Evolutionary conservation across 2,797 vertebrate genomes (phyloP).

Genomic region (Tolypeutes matacus): DNA sequence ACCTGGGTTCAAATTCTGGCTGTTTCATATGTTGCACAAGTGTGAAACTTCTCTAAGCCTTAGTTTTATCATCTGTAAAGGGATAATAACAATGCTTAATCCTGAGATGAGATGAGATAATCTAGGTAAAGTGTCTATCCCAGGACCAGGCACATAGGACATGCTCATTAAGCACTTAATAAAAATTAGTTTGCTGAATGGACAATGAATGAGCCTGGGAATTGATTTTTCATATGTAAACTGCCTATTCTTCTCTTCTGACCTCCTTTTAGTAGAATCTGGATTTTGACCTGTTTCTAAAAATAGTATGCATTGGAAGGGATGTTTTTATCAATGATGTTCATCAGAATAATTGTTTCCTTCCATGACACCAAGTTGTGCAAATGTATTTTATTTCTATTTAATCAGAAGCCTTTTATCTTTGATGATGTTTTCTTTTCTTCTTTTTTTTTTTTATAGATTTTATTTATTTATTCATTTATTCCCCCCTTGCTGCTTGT

Average conservation of each 20-base stretch:
- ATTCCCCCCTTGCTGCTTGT: too few species aligned
- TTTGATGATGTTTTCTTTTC: too few species aligned
- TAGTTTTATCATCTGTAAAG: constrained; percentile 12
- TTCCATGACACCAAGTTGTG: constrained; percentile 61
- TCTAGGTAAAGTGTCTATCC: not conserved
- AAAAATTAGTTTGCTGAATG: constrained; percentile 54
- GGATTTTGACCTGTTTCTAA: constrained; percentile 69
- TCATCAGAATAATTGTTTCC: constrained; percentile 75
- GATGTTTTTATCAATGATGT: constrained; percentile 69
- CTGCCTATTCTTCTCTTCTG: constrained; percentile 29
- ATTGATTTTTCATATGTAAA: constrained; percentile 54
- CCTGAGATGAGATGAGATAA: not conserved
- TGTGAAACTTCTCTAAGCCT: not conserved
- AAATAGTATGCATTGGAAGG: constrained; percentile 60
- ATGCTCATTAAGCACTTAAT: constrained; percentile 13
- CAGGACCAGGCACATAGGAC: not conserved
- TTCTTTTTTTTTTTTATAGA: too few species aligned
- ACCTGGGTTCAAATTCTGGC: not conserved
- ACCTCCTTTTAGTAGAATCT: constrained; percentile 58
- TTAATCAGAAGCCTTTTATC: constrained; percentile 76
- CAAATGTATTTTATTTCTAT: constrained; percentile 75
- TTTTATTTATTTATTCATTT: too few species aligned
- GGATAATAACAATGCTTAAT: not conserved
- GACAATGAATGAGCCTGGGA: not conserved
- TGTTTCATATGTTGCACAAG: not conserved